Evolutionary conservation across 1,140 invertebrate genomes (phyloP).

Genomic region (Potamilus streckersoni): DNA sequence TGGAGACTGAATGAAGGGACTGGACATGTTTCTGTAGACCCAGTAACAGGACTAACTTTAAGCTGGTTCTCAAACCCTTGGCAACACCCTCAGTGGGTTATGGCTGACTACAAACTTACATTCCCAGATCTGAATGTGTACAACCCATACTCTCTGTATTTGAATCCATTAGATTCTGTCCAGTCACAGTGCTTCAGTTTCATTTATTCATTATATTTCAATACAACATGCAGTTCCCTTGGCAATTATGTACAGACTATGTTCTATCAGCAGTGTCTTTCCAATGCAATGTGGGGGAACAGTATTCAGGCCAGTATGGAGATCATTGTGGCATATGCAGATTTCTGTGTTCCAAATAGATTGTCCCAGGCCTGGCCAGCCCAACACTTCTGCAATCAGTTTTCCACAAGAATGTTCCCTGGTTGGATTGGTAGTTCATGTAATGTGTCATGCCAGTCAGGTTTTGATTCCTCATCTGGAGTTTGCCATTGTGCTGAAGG

Average conservation of each 20-base stretch:
- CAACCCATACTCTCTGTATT: no score
- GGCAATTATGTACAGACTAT: no score
- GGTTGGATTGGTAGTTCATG: no score
- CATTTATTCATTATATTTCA: no score
- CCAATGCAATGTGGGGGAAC: no score
- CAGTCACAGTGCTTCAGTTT: no score
- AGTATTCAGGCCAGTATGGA: neutral
- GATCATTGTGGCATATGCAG: conserved; percentile 1
- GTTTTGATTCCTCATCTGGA: no score
- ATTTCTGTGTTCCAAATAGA: conserved; percentile 14
- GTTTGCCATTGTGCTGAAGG: conserved; percentile 30
- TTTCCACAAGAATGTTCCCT: neutral
- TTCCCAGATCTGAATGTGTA: neutral
- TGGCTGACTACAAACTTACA: conserved; percentile 22
- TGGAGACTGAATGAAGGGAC: conserved; percentile 37
- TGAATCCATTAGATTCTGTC: no score
- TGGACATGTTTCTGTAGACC: conserved; percentile 22
- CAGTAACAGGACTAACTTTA: conserved; percentile 6
- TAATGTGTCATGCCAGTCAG: no score
- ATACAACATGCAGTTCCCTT: no score
- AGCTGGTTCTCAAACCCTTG: conserved; percentile 24
- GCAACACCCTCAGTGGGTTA: conserved; percentile 27
- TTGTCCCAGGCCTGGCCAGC: conserved; percentile 18
- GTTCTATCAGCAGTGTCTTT: no score
- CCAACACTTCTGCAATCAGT: conserved; percentile 23